These are phyloP conservation scores for Tineola bisselliella DNA, from an alignment of 2,888 invertebrate species.

Conservation along the genomic window DNA sequence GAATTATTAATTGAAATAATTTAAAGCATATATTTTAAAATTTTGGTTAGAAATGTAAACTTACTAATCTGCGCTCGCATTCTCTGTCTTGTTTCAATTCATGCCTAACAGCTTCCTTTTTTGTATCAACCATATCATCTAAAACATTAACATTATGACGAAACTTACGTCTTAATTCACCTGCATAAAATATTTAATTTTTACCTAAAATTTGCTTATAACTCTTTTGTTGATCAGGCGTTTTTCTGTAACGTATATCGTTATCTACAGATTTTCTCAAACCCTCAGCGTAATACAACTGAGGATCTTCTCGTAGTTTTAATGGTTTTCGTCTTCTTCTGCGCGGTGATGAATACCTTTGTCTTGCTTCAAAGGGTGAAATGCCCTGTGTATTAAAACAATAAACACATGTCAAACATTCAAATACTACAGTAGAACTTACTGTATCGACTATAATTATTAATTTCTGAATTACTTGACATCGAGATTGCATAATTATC, in stretches of 20 bases:
- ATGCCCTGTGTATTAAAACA: conserved; percentile 40
- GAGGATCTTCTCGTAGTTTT: conserved; percentile 72
- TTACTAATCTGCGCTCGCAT: conserved; percentile 68
- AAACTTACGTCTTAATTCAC: too few species aligned
- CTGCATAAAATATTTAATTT: not conserved
- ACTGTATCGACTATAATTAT: too few species aligned
- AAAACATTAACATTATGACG: conserved; percentile 14
- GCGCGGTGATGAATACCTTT: conserved; percentile 38
- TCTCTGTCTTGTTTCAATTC: conserved; percentile 55
- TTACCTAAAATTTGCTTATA: conserved; percentile 72
- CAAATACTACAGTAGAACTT: too few species aligned
- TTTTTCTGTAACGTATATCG: conserved; percentile 72
- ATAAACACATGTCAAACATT: not conserved
- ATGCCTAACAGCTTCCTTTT: conserved; percentile 54
- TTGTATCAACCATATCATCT: conserved; percentile 70
- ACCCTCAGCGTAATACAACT: conserved; percentile 70
- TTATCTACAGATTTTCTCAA: conserved; percentile 74
- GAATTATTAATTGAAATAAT: conserved; percentile 22
- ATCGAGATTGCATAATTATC: too few species aligned
- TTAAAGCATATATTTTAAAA: not conserved
- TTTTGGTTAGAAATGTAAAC: conserved; percentile 17
- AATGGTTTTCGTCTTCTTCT: conserved; percentile 66
- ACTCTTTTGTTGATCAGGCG: conserved; percentile 59
- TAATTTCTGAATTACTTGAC: too few species aligned
- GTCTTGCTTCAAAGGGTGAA: conserved; percentile 34